Base-by-base conservation (phyloP, 2,888 invertebrate species). In the Homarus gammarus region DNA sequence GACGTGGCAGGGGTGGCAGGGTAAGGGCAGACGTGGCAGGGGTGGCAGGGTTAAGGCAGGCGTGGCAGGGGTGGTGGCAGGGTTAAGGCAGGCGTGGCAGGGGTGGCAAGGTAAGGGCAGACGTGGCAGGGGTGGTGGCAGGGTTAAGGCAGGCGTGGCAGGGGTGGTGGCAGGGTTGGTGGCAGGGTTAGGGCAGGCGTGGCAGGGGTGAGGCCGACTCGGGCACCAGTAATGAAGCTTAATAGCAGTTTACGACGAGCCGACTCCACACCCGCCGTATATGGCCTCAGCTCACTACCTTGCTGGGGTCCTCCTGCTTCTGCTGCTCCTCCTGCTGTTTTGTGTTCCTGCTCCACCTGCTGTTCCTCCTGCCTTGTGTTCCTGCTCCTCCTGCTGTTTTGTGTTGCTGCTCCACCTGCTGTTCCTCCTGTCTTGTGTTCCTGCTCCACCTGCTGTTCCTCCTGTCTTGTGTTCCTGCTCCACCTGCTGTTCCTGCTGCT, bases 231-330 rank as follows among this genome's bases (percentile, higher is more conserved):
- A 81, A 81, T 81, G 61, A 81, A 38, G n/a, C 64, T n/a, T 81
- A 81, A 81, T 81, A 61, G 81, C 64, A 56, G 61, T 81, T 81
- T 81, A 81, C 64, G 81, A 81, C 27, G 81, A 64, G 81, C 36
- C 61, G 61, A 81, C 61, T 81, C 61, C 64, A 33, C 61, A 38
- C 38, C 22, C 22, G 18, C 81, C 81, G 81, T 38, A 81, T 81
- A 61, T 81, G 81, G 81, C 12, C 36, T 36, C 38, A 38, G 81
- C 27, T 38, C 3, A 15, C 81, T 61, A 38, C 81, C 81, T 38
- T 81, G 64, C 81, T 81, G 81, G 81, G 79, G 81, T 22, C 18
- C 81, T 61, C 56, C 49, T 27, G 44, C 78, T 78, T 6, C 31
- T 75, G 38, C 27, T n/a, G 31, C 38, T 51, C 36, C 61, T 44